phyloP scores from a whole-genome alignment of 2,797 vertebrate genomes.

The Rhinatrema bivittatum region DNA sequence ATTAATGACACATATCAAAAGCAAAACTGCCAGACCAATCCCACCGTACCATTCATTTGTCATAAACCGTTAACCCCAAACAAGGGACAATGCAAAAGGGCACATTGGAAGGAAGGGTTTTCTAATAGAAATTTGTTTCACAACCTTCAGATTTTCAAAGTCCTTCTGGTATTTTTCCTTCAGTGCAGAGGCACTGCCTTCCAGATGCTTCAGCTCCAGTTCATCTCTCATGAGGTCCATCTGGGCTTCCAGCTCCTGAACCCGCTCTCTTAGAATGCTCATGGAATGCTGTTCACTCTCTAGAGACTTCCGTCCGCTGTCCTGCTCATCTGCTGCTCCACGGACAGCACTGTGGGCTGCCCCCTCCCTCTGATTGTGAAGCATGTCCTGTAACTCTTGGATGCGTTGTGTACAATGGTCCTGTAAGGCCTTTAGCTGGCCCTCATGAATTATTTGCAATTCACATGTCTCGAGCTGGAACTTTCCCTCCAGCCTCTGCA shows the following conservation, averaged over 20 bases:
- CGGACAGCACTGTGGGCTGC: accelerated
- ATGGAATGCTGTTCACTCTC: constrained; percentile 60
- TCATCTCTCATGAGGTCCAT: constrained; percentile 87
- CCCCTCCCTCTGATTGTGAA: constrained; percentile 35
- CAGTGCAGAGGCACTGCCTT: constrained; percentile 70
- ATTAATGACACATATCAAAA: no score
- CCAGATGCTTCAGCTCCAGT: constrained; percentile 80
- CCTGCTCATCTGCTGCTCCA: constrained; percentile 37
- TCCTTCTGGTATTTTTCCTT: constrained; percentile 94
- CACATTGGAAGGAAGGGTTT: no score
- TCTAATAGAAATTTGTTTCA: no score
- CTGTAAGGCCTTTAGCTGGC: constrained; percentile 76
- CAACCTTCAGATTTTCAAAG: constrained; percentile 96
- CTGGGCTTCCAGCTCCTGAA: constrained; percentile 87
- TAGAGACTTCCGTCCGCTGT: constrained; percentile 14
- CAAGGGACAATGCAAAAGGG: no score
- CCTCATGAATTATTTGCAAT: constrained; percentile 66
- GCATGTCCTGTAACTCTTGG: constrained; percentile 53
- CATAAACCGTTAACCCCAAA: no score
- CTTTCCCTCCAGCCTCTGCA: constrained; percentile 71
- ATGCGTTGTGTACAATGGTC: constrained; percentile 68
- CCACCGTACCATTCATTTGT: no score
- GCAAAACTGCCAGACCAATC: no score
- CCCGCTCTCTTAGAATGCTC: constrained; percentile 71
- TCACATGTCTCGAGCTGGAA: constrained; percentile 75